Percentiles rank a stretch among this genome's conserved stretches.
Evolutionary conservation across 1,140 invertebrate genomes (phyloP).

Genomic region (Nylanderia fulva): DNA sequence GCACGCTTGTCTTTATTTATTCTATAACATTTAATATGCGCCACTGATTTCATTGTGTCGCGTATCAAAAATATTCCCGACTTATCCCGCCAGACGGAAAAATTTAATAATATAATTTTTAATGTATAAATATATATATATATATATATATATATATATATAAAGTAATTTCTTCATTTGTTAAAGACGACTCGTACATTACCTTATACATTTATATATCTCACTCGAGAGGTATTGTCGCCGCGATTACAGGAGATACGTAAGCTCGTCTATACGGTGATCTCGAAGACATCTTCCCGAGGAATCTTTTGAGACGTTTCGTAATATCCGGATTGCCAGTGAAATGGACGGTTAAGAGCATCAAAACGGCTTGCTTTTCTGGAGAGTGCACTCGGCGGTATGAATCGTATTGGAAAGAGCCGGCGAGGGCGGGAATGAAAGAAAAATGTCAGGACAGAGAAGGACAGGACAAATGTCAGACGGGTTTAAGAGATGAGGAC

Average conservation of each 20-base stretch:
- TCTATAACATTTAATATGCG: conserved; percentile 22
- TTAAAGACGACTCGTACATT: background rate
- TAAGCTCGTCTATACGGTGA: conserved; percentile 37
- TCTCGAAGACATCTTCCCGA: conserved; percentile 37
- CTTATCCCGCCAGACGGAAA: background rate
- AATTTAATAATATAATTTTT: conserved; percentile 28
- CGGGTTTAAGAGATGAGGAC: conserved; percentile 48
- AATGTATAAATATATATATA: no score
- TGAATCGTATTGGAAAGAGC: conserved; percentile 63
- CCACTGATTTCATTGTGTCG: conserved; percentile 5
- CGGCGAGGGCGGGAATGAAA: conserved; percentile 41
- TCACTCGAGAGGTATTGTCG: conserved; percentile 2
- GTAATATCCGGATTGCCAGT: conserved; percentile 71
- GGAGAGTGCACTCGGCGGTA: conserved; percentile 54
- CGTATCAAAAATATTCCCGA: background rate
- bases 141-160: no score
- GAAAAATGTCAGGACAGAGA: conserved; percentile 21
- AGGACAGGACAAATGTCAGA: conserved; percentile 17
- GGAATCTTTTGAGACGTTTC: conserved; percentile 60
- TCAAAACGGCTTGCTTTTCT: conserved; percentile 67
- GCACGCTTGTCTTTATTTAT: conserved; percentile 21
- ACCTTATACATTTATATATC: conserved; percentile 4
- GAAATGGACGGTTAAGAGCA: conserved; percentile 72
- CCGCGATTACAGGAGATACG: background rate
- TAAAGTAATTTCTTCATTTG: no score